Evolutionary conservation across 2,113 vertebrate species (phyloP), one percentile per base, ranked within the genome.

Genomic region (Ammospiza nelsoni): DNA sequence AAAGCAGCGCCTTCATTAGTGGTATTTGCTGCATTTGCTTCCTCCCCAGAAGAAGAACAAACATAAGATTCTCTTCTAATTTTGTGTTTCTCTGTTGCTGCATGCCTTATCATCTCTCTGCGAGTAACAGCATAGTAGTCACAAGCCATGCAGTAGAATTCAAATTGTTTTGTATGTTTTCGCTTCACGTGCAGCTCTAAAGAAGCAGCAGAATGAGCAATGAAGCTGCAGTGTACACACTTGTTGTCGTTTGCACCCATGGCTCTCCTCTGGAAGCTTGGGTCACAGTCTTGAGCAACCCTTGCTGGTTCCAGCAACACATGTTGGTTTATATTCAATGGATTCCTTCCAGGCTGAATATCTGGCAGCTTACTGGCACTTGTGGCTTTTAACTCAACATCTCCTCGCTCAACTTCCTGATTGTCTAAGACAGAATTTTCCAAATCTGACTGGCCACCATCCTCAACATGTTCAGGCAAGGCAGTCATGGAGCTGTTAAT

Each of bases 101-200:
- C 98, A 14, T 99, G 99, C 68, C 99, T 98, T 49, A 97, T 98
- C 99, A 99, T 99, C 96, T 99, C 99, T 63, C 98, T 98, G 54
- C 97, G 98, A 33, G 99, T 99, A 88, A 99, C 98, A 2, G 99
- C 98, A 29, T 99, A 99, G 96, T 99, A 99, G 92, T 98, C 98
- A 83, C 99, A 99, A 5, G 99, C 99, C 97, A 99, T 98, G 93
- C 99, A 99, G 52, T 99, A 99, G 75, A 98, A 99, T 87, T 99
- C 98, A 96, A 99, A 99, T 74, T 99, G 98, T 95, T 98, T 98
- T 18, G 98, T 99, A 92, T 99, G 99, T n/a, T 98, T 99, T 89
- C 98, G 98, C 90, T 99, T 99, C 73, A 99, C 85, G 0, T 99
- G 99, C 52, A 99, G 97, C 55, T 99, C 98, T 33, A 99, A 98